Evolutionary conservation across 2,888 invertebrate genomes (phyloP), one percentile per base, ranked within the genome.

Genomic region (Drosophila testacea): DNA sequence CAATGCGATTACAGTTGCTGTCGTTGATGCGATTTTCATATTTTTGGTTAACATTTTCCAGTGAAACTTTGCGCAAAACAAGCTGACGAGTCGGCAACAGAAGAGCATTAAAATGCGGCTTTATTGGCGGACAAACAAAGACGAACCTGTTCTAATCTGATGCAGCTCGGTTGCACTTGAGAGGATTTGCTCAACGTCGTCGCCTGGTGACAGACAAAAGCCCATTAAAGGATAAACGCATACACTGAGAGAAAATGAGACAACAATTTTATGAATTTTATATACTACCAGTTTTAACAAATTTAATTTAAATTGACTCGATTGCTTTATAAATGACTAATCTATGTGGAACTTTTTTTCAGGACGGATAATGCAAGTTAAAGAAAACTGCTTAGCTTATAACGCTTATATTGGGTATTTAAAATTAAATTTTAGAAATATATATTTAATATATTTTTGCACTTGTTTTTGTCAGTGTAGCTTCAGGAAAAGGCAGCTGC

Each of bases 121-220:
- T 78, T 78, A 83, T 72, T 76, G 63, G 55, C 42, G 34, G 57
- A n/a, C n/a, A 48, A 44, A 86, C 87, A 84, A 88, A 75, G 69
- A 74, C 68, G 69, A 81, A 86, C 89, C 89, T 86, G 89, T 89
- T 85, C 89, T 86, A 86, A 86, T 86, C 86, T 84, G 89, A 80
- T 86, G 90, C 86, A 86, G 81, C 77, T 74, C 73, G 77, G 86
- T 89, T 89, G 86, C 89, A 88, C 88, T 88, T 86, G 86, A 86
- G 78, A 73, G 89, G 89, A 89, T 86, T 86, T 84, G 73, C 54
- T 32, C 69, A 70, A 44, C 59, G 67, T 55, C 57, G 59, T 59
- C 62, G 75, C 57, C 57, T 48, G 48, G 50, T 75, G 77, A 69
- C 77, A 73, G 88, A 88, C 85, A 87, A 86, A 86, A 86, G 88